Percentiles rank a stretch among this genome's conserved stretches.
Evolutionary conservation across 1,140 invertebrate species (phyloP).

Genomic region (Neomicropteryx cornuta): DNA sequence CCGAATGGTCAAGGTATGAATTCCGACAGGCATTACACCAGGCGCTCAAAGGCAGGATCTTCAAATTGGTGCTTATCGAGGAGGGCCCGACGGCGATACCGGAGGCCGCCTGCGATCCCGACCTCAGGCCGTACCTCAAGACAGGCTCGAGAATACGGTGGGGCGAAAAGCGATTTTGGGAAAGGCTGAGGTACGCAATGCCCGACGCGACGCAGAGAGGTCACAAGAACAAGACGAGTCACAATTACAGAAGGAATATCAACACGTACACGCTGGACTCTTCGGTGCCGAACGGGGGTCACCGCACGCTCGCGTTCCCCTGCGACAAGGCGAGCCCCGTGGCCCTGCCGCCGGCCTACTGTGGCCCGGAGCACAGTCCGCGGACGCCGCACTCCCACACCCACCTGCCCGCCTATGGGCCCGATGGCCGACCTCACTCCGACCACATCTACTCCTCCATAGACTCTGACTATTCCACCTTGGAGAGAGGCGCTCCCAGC

Average conservation of each 20-base stretch:
- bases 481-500: constrained; percentile 28
- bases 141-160: constrained; percentile 72
- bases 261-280: constrained; percentile 66
- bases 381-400: constrained; percentile 37
- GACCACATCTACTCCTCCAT: constrained; percentile 83
- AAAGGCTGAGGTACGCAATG: constrained; percentile 80
- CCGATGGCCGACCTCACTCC: constrained; percentile 55
- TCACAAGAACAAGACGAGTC: constrained; percentile 28
- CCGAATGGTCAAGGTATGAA: constrained; percentile 77
- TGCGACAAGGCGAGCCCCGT: constrained; percentile 24
- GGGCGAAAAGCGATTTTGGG: constrained; percentile 87
- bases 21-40: constrained; percentile 77
- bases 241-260: constrained; percentile 59
- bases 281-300: constrained; percentile 44
- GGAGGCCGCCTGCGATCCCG: constrained; percentile 75
- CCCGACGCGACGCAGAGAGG: constrained; percentile 40
- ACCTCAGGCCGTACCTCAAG: constrained; percentile 78
- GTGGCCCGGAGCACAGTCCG: constrained; percentile 22
- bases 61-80: constrained; percentile 79
- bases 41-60: constrained; percentile 68
- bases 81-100: constrained; percentile 58
- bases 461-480: constrained; percentile 63
- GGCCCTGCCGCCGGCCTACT: constrained; percentile 32
- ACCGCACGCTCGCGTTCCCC: constrained; percentile 37
- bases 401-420: constrained; percentile 29